phyloP scores from a whole-genome alignment of 1,140 invertebrate species.

The Muscidifurax raptorellus region DNA sequence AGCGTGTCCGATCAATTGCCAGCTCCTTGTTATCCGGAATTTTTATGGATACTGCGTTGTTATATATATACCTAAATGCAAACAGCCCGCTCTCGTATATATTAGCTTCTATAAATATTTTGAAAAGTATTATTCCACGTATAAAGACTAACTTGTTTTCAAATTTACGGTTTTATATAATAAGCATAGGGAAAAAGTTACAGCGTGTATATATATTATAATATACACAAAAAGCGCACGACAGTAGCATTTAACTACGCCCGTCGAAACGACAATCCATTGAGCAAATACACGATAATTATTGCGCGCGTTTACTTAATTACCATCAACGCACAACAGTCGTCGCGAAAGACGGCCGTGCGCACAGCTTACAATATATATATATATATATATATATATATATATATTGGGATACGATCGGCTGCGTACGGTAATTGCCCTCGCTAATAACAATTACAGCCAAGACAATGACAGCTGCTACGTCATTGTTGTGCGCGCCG shows the following conservation, averaged over 20 bases:
- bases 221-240: not conserved
- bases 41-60: not conserved
- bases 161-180: too few species aligned
- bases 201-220: not conserved
- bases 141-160: too few species aligned
- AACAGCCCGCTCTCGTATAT: not conserved
- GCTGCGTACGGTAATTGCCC: slow-evolving; percentile 34
- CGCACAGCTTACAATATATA: not conserved
- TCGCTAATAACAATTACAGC: slow-evolving; percentile 41
- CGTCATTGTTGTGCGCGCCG: slow-evolving; percentile 22
- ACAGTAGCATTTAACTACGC: too few species aligned
- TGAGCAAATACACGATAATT: slow-evolving; percentile 47
- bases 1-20: not conserved
- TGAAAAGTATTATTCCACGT: too few species aligned
- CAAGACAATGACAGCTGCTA: slow-evolving; percentile 44
- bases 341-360: slow-evolving; percentile 39
- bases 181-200: too few species aligned
- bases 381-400: too few species aligned
- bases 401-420: slow-evolving; percentile 53
- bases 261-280: slow-evolving; percentile 16
- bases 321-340: slow-evolving; percentile 6
- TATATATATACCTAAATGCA: not conserved
- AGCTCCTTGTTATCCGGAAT: not conserved
- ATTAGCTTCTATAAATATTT: too few species aligned
- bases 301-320: slow-evolving; percentile 38